Evolutionary conservation across 1,140 invertebrate species (phyloP), one percentile per base, ranked within the genome.

Genomic region (Drosophila pectinifera): DNA sequence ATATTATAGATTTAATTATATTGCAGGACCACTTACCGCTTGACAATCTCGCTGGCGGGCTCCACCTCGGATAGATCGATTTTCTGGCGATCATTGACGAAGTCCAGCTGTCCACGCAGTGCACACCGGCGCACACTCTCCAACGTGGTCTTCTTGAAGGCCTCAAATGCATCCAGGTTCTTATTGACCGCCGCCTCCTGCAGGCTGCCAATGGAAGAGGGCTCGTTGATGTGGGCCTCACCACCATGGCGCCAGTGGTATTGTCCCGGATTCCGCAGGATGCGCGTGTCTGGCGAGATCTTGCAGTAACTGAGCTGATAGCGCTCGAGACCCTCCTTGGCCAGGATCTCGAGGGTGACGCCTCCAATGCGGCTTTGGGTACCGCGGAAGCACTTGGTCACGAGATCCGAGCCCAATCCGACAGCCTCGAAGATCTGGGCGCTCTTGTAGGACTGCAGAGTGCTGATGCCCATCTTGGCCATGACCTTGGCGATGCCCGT

Each of bases 391-490:
- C 98, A 99, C 85, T 97, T 97, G 49, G 99, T 95, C 51, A 99
- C 95, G 0, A 99, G 96, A 92, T 99, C 98, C 70, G 96, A 94
- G 41, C 96, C 95, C 7, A 99, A 92, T 13, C 99, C 99, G 24
- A 99, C 98, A 22, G 98, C 98, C 93, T 99, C 99, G 92, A 99
- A 99, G 78, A 99, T 99, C 93, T 99, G 99, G 5, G 99, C 99
- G 76, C 98, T 97, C 94, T 99, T 99, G 93, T 99, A 99, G n/a
- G 98, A 99, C 92, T 99, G 98, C 16, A 99, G 93, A 1, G 98
- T 99, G 42, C 98, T 99, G 89, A 99, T 99, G 39, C 99, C 99
- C 99, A 99, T 99, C 93, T 99, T 99, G 1, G 99, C 98, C 99
- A 99, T 99, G 0, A 93, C 94, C 92, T 98, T 97, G 1, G 96